These are phyloP conservation scores for Phengaris arion DNA, from an alignment of 2,888 invertebrate genomes.

Conservation along the genomic window DNA sequence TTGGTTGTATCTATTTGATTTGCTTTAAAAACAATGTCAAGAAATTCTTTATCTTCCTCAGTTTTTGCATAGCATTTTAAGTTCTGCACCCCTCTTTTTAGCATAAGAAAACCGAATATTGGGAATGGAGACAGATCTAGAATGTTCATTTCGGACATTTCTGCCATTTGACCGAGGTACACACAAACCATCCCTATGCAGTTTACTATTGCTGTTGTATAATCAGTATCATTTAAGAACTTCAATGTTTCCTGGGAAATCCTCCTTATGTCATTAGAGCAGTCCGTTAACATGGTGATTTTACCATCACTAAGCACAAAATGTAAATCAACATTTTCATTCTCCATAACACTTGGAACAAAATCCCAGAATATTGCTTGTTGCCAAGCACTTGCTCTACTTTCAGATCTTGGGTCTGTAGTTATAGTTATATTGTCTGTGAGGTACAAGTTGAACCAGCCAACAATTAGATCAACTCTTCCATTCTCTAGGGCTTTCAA, in stretches of 20 bases:
- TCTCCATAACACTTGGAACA: conserved; percentile 56
- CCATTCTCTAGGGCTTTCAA: conserved; percentile 69
- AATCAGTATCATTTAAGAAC: conserved; percentile 75
- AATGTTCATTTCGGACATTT: conserved; percentile 58
- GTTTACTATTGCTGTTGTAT: conserved; percentile 59
- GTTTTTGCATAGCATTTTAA: conserved; percentile 68
- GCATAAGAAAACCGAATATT: conserved; percentile 78
- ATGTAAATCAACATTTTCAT: conserved; percentile 53
- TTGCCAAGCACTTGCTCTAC: conserved; percentile 85
- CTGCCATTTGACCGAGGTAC: conserved; percentile 61
- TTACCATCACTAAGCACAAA: conserved; percentile 60
- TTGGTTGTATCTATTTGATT: conserved; percentile 63
- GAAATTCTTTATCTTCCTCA: conserved; percentile 60
- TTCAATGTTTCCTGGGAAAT: conserved; percentile 58
- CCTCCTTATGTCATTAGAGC: conserved; percentile 47
- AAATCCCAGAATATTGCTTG: conserved; percentile 85
- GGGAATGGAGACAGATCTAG: conserved; percentile 83
- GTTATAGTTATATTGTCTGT: conserved; percentile 81
- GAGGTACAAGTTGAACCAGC: conserved; percentile 87
- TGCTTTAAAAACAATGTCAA: conserved; percentile 60
- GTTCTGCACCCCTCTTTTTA: conserved; percentile 69
- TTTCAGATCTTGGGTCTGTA: conserved; percentile 77
- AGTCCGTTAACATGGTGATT: conserved; percentile 52
- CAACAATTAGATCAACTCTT: conserved; percentile 81
- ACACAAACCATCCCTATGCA: conserved; percentile 59